Evolutionary conservation across 2,113 vertebrate genomes (phyloP), one percentile per base, ranked within the genome.

Genomic region (Petrocephalus microphthalmus): DNA sequence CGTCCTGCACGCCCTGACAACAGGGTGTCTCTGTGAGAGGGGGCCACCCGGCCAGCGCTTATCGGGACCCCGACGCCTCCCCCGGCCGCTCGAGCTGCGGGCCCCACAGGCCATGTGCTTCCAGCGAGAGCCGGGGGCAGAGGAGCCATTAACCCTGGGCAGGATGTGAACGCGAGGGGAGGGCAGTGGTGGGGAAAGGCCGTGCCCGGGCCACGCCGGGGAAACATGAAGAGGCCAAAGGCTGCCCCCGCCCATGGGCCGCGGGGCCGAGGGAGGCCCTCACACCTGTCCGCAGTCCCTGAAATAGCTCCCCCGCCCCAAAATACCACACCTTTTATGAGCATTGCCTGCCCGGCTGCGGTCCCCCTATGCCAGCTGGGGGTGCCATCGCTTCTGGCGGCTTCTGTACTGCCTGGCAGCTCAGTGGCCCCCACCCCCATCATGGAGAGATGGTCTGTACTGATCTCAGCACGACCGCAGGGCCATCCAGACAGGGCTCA

Each of bases 271-370:
- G 54, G 88, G 37, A 4, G 88, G 54, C 11, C 49, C 17, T 67
- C 47, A 17, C 88, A 88, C 88, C 81, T 85, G 88, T 88, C 88
- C 25, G n/a, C 49, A 64, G 17, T 52, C n/a, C 47, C 20, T 15
- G 15, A 85, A 88, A 52, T 64, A 71, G 45, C 54, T 20, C 82
- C 29, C 52, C 56, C 53, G 19, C 54, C 83, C 52, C 15, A 84
- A 60, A 84, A 78, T 78, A 47, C 83, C 56, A 33, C 83, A 64
- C 88, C 83, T 85, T 85, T 88, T 88, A 85, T 71, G 56, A 88
- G 42, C 83, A 67, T 54, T 82, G 78, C 19, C 78, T 19, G 49
- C 33, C 52, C 49, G 78, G 33, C 51, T 78, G 45, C 20, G 42
- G 54, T 71, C 25, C 11, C 54, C 45, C 88, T 13, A 82, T 83